These are phyloP conservation scores for Holacanthus passer DNA, from an alignment of 2,113 vertebrate genomes.

Conservation along the genomic window DNA sequence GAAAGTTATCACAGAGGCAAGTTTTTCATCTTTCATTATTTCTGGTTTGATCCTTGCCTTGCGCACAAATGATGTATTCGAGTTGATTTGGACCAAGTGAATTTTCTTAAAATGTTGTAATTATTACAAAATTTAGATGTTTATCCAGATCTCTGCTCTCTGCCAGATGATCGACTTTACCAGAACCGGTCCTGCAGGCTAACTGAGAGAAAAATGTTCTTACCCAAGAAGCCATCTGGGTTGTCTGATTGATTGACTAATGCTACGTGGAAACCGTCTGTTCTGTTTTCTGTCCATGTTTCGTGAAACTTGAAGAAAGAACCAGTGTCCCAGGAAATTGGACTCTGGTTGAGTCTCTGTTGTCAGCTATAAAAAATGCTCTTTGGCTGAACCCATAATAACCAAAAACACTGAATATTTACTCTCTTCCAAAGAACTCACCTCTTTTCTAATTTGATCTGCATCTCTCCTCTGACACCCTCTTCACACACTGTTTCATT, in stretches of 20 bases:
- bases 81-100: background rate
- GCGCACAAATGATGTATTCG: background rate
- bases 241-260: slow-evolving; percentile 37
- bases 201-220: slow-evolving; percentile 30
- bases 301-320: background rate
- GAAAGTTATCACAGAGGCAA: background rate
- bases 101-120: background rate
- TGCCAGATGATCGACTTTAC: slow-evolving; percentile 7
- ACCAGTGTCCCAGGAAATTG: background rate
- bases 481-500: slow-evolving; percentile 72
- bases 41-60: background rate
- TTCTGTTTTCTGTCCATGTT: slow-evolving; percentile 20
- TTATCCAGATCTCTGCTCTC: background rate
- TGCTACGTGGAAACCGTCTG: slow-evolving; percentile 7
- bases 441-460: background rate
- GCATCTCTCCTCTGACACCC: slow-evolving; percentile 18
- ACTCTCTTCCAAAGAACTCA: background rate
- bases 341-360: background rate
- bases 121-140: background rate
- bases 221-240: slow-evolving; percentile 25
- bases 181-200: slow-evolving; percentile 15
- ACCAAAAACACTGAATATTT: background rate
- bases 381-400: slow-evolving; percentile 11
- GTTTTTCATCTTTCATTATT: background rate
- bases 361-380: slow-evolving; percentile 7